Evolutionary conservation across 2,888 invertebrate species (phyloP).

Genomic region (Coleophora deauratella): DNA sequence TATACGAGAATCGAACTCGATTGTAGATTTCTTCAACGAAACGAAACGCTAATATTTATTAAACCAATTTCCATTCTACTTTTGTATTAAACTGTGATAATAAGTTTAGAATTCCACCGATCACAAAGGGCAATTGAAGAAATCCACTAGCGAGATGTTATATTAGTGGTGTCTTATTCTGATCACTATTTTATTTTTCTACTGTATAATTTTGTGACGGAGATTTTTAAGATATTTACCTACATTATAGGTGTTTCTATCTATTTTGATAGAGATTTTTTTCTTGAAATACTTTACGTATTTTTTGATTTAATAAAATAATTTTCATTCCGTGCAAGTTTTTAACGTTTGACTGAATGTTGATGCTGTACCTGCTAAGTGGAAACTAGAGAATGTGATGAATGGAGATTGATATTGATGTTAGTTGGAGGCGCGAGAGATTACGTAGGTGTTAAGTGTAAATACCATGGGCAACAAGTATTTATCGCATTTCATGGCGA

Average conservation of each 20-base stretch:
- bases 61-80: conserved; percentile 57
- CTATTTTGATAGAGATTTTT: conserved; percentile 57
- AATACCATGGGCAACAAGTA: conserved; percentile 34
- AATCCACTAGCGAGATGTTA: conserved; percentile 55
- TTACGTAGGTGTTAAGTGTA: conserved; percentile 25
- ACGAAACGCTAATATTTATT: conserved; percentile 40
- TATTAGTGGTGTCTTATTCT: conserved; percentile 44
- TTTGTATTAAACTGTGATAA: conserved; percentile 72
- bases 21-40: conserved; percentile 67
- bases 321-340: conserved; percentile 69
- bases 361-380: conserved; percentile 52
- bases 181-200: conserved; percentile 62
- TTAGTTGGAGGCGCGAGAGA: conserved; percentile 3
- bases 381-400: conserved; percentile 34
- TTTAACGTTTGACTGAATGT: conserved; percentile 55
- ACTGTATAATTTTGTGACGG: conserved; percentile 48
- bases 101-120: conserved; percentile 70
- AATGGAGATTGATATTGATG: conserved; percentile 18
- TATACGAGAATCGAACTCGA: conserved; percentile 44
- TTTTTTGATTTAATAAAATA: conserved; percentile 54
- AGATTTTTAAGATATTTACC: conserved; percentile 41
- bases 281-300: conserved; percentile 66
- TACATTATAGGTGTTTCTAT: conserved; percentile 36
- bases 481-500: conserved; percentile 19
- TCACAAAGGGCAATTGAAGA: conserved; percentile 54